phyloP scores from a whole-genome alignment of 2,113 vertebrate genomes.

The Climacteris rufus region DNA sequence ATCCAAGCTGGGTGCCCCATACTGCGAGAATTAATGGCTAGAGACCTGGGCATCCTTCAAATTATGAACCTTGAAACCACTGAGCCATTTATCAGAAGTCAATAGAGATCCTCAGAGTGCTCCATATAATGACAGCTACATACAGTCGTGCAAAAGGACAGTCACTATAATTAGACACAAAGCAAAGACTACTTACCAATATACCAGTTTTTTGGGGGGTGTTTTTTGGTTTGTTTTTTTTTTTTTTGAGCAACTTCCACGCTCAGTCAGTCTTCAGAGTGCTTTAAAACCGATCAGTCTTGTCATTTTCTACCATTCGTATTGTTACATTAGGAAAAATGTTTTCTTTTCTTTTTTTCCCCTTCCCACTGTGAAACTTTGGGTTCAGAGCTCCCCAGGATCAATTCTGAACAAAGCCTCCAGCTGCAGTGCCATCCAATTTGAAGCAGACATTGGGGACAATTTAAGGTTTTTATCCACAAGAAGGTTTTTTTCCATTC shows the following conservation, averaged over 20 bases:
- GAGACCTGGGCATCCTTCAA: constrained; percentile 83
- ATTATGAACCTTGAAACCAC: constrained; percentile 84
- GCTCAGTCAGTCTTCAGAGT: constrained; percentile 85
- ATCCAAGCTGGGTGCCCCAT: constrained; percentile 77
- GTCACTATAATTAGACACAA: constrained; percentile 86
- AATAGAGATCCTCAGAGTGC: constrained; percentile 82
- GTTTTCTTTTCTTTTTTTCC: constrained; percentile 90
- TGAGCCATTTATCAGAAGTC: constrained; percentile 84
- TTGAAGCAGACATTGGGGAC: constrained; percentile 99
- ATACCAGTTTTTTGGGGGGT: constrained; percentile 73
- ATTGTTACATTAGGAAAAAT: constrained; percentile 98
- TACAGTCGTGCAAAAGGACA: constrained; percentile 84
- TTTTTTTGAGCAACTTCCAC: constrained; percentile 82
- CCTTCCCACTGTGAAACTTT: constrained; percentile 95
- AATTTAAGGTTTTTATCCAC: constrained; percentile 99
- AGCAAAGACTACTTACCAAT: constrained; percentile 97
- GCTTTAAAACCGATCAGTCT: constrained; percentile 87
- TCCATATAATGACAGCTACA: constrained; percentile 85
- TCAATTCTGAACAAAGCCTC: constrained; percentile 99
- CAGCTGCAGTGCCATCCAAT: constrained; percentile 99
- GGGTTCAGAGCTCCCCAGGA: constrained; percentile 98
- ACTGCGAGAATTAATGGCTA: constrained; percentile 84
- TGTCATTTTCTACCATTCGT: constrained; percentile 96
- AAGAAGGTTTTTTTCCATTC: constrained; percentile 98
- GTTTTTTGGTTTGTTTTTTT: constrained; percentile 61